Evolutionary conservation across 2,113 vertebrate genomes (phyloP).

Genomic region (Cephalophus harveyi): DNA sequence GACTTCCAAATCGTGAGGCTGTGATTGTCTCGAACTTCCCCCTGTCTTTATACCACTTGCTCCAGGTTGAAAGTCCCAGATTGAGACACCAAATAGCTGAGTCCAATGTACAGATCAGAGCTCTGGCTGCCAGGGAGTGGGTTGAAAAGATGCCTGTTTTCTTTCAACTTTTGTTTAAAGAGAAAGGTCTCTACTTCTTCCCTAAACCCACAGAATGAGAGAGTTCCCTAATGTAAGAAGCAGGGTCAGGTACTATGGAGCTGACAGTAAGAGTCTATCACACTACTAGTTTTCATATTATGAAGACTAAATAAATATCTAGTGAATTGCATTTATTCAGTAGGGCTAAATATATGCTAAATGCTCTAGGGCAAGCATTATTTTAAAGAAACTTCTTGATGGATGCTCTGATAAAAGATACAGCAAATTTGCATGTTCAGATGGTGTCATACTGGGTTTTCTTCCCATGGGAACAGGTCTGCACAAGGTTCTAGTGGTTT

Average conservation of each 20-base stretch:
- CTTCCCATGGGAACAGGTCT: background rate
- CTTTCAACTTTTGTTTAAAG: background rate
- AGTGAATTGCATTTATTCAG: background rate
- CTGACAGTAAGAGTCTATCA: background rate
- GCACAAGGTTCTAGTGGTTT: background rate
- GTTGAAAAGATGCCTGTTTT: background rate
- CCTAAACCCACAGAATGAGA: background rate
- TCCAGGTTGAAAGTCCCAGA: background rate
- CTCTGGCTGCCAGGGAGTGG: background rate
- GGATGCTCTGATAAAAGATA: background rate
- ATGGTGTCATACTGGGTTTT: background rate
- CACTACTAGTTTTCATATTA: background rate
- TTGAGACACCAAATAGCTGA: background rate
- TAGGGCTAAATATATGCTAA: background rate
- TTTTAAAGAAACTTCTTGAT: conserved; percentile 18
- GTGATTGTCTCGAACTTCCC: background rate
- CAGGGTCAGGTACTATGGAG: background rate
- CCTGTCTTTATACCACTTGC: background rate
- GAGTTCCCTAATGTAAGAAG: background rate
- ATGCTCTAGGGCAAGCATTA: background rate
- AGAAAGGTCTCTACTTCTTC: background rate
- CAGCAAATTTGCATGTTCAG: background rate
- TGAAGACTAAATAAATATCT: background rate
- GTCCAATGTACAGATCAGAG: background rate
- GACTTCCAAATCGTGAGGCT: background rate